Evolutionary conservation across 2,888 invertebrate genomes (phyloP).

Genomic region (Drosophila barbarae): DNA sequence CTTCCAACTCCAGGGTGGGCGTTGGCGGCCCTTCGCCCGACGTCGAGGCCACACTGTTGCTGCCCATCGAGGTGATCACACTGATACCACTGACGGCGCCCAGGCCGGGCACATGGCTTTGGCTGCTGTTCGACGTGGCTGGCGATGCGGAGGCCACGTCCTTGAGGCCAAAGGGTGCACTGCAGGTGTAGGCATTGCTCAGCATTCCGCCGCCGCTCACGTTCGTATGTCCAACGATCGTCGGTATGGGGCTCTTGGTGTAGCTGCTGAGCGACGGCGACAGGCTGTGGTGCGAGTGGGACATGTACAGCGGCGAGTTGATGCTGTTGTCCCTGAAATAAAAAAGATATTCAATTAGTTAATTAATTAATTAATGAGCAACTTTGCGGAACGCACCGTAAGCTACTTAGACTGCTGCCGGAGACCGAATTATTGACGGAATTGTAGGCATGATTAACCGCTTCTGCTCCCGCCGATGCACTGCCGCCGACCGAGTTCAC

Average conservation of each 20-base stretch:
- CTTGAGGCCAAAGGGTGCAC: constrained; percentile 78
- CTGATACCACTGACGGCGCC: constrained; percentile 66
- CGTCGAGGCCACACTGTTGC: constrained; percentile 61
- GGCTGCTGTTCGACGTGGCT: constrained; percentile 42
- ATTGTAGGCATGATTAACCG: constrained; percentile 74
- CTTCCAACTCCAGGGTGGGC: constrained; percentile 88
- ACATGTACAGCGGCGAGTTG: constrained; percentile 79
- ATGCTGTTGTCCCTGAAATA: constrained; percentile 75
- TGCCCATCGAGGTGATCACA: constrained; percentile 71
- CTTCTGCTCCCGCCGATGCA: constrained; percentile 48
- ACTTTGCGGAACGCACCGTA: constrained; percentile 34
- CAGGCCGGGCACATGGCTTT: constrained; percentile 55
- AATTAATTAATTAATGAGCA: neutral
- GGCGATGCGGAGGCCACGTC: constrained; percentile 57
- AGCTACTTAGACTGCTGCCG: constrained; percentile 76
- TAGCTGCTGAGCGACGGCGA: constrained; percentile 78
- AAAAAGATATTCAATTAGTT: neutral
- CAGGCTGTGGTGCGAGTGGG: constrained; percentile 78
- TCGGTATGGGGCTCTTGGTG: constrained; percentile 77
- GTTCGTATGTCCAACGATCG: constrained; percentile 65
- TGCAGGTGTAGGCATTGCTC: constrained; percentile 75
- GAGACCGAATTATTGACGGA: constrained; percentile 65
- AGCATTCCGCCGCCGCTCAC: constrained; percentile 30
- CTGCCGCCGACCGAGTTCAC: constrained; percentile 33
- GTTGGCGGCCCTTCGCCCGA: constrained; percentile 85